Conservation (phyloP, 1,140 invertebrate genomes). For the Eupristina koningsbergeri region DNA sequence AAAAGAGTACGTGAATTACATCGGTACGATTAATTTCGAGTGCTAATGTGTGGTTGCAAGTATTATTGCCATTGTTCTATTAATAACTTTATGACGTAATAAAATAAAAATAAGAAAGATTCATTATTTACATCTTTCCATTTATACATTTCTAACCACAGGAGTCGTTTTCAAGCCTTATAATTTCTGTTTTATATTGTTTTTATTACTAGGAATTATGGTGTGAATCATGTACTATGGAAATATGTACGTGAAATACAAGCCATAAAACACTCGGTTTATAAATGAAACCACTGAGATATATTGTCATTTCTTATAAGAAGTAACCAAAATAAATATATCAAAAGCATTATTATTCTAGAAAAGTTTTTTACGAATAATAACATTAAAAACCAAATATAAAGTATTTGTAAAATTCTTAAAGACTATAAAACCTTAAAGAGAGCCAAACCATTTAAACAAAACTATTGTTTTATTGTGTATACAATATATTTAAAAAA, state of each 20-base stretch:
- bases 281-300: neutral
- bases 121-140: slow-evolving; percentile 3
- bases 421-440: too few relatives aligned
- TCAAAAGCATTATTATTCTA: neutral
- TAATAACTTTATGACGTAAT: slow-evolving; percentile 16
- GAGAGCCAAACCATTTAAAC: too few relatives aligned
- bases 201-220: slow-evolving; percentile 7
- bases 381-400: neutral
- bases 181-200: slow-evolving; percentile 20
- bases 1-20: neutral
- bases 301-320: slow-evolving; percentile 21
- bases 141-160: neutral
- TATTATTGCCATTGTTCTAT: neutral
- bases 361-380: neutral
- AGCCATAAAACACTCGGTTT: slow-evolving; percentile 15
- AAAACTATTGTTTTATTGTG: too few relatives aligned
- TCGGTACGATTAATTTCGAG: neutral
- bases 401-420: too few relatives aligned
- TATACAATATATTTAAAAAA: too few relatives aligned
- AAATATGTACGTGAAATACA: neutral
- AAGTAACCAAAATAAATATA: neutral
- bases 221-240: neutral
- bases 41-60: neutral
- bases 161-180: neutral
- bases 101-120: slow-evolving; percentile 12